Evolutionary conservation across 92 coral and sea anemone species (phyloP).

Genomic region (Actinernus sp.): DNA sequence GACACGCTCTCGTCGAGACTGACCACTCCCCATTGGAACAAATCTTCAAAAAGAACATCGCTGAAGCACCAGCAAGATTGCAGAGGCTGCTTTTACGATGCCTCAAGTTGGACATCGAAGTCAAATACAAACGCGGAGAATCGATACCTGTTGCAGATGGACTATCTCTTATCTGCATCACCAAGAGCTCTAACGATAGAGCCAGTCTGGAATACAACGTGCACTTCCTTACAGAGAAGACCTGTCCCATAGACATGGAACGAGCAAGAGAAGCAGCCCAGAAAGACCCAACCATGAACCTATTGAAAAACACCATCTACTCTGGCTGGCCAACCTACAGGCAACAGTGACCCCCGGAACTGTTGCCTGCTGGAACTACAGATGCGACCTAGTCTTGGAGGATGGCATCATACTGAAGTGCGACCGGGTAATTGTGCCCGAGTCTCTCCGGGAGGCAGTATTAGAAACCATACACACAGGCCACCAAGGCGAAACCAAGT

Average conservation of each 20-base stretch:
- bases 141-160: constrained; percentile 71
- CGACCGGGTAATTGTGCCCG: too few species aligned
- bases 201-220: neutral
- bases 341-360: too few species aligned
- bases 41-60: too few species aligned
- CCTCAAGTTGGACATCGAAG: constrained; percentile 50
- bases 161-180: constrained; percentile 41
- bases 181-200: neutral
- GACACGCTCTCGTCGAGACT: constrained; percentile 40
- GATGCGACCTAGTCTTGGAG: too few species aligned
- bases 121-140: constrained; percentile 59
- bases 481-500: too few species aligned
- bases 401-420: too few species aligned
- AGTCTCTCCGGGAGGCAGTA: too few species aligned
- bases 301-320: constrained; percentile 12
- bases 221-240: constrained; percentile 15
- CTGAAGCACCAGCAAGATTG: constrained; percentile 37
- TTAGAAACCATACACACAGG: too few species aligned
- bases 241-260: constrained; percentile 29
- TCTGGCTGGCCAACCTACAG: constrained; percentile 16
- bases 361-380: too few species aligned
- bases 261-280: constrained; percentile 6
- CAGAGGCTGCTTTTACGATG: constrained; percentile 51
- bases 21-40: too few species aligned
- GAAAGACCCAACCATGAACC: constrained; percentile 10